Evolutionary conservation across 1,140 invertebrate genomes (phyloP).

Genomic region (Gryllus bimaculatus): DNA sequence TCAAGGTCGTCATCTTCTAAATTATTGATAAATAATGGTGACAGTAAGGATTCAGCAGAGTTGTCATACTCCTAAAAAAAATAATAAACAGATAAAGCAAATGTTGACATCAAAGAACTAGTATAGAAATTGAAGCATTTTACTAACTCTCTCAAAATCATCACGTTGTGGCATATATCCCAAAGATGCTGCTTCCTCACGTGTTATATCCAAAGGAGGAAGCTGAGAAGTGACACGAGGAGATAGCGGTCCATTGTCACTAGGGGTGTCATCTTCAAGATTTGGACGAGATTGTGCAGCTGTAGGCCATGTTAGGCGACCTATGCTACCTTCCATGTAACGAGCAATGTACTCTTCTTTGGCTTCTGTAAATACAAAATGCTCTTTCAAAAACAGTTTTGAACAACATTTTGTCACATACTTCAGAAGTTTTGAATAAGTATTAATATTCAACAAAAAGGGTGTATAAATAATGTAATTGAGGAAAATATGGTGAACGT

Average conservation of each 20-base stretch:
- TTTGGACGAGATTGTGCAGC: slow-evolving; percentile 53
- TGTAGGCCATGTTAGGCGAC: slow-evolving; percentile 70
- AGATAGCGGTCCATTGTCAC: slow-evolving; percentile 73
- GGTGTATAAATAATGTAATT: no score
- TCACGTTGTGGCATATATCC: slow-evolving; percentile 94
- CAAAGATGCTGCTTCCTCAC: slow-evolving; percentile 70
- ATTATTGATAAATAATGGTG: slow-evolving; percentile 62
- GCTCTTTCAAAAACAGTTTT: not conserved
- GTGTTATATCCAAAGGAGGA: slow-evolving; percentile 65
- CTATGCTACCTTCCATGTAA: slow-evolving; percentile 84
- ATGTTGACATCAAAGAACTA: no score
- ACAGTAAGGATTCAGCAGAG: slow-evolving; percentile 81
- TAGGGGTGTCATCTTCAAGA: slow-evolving; percentile 59
- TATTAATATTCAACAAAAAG: no score
- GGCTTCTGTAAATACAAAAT: slow-evolving; percentile 51
- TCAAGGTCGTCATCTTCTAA: slow-evolving; percentile 84
- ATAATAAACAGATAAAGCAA: slow-evolving; percentile 11
- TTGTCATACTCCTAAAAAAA: slow-evolving; percentile 78
- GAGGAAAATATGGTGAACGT: no score
- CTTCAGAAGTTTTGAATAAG: no score
- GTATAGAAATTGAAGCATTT: no score
- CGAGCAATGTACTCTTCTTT: slow-evolving; percentile 85
- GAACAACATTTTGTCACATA: no score
- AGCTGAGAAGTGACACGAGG: slow-evolving; percentile 59
- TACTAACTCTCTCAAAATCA: slow-evolving; percentile 80